These are phyloP conservation scores for Siphamia tubifer DNA, from an alignment of 2,113 vertebrate species.

Conservation along the genomic window DNA sequence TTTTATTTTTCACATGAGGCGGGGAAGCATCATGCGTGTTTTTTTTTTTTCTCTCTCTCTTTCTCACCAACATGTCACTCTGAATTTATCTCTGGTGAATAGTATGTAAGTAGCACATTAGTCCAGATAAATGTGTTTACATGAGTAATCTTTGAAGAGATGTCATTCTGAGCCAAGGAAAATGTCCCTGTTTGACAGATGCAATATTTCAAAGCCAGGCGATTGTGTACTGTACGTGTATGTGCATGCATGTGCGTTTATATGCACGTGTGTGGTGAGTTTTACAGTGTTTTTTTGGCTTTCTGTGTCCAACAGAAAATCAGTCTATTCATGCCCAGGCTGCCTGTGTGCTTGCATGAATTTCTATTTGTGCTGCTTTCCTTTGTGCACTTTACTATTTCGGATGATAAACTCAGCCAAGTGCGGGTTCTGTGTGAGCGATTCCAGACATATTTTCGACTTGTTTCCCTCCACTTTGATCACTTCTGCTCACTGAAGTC, in stretches of 20 bases:
- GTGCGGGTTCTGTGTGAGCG: slow-evolving; percentile 4
- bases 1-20: too few relatives aligned
- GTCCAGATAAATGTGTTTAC: slow-evolving; percentile 46
- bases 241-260: not conserved
- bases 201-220: slow-evolving; percentile 30
- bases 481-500: not conserved
- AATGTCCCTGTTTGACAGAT: slow-evolving; percentile 13
- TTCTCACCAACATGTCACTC: not conserved
- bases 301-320: not conserved
- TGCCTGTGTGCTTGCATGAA: not conserved
- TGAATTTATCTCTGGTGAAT: not conserved
- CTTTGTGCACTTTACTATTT: slow-evolving; percentile 1
- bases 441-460: slow-evolving; percentile 2
- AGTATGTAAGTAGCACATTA: slow-evolving; percentile 14
- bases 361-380: not conserved
- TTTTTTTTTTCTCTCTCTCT: not conserved
- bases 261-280: not conserved
- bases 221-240: not conserved
- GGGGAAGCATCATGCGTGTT: not conserved
- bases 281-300: not conserved
- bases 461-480: slow-evolving; percentile 6
- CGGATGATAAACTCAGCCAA: slow-evolving; percentile 13
- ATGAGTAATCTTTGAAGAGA: slow-evolving; percentile 41
- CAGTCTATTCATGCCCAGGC: not conserved
- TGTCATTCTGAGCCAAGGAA: slow-evolving; percentile 9